A percentile compares a stretch with the other conserved stretches of the same genome.
Evolutionary conservation across 2,888 invertebrate species (phyloP).

Genomic region (Dolichopus griseipennis): DNA sequence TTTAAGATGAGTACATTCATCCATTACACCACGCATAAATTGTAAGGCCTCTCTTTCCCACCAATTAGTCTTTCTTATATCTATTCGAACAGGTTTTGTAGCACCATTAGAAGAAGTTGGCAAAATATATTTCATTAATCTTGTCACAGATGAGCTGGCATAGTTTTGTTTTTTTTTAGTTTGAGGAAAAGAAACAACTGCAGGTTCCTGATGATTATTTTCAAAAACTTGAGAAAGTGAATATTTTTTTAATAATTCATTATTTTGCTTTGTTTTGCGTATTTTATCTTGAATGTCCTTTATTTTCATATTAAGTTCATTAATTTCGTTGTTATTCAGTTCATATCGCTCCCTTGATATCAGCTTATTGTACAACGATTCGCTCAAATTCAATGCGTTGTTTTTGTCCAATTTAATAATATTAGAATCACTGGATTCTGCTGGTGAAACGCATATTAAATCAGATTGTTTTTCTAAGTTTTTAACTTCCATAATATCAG

Average conservation of each 20-base stretch:
- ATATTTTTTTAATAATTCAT: slow-evolving; percentile 12
- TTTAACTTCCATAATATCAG: slow-evolving; percentile 34
- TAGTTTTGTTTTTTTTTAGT: not conserved
- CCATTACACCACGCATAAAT: slow-evolving; percentile 97
- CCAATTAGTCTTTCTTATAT: slow-evolving; percentile 56
- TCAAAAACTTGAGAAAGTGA: slow-evolving; percentile 11
- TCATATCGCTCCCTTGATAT: slow-evolving; percentile 44
- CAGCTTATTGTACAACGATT: slow-evolving; percentile 43
- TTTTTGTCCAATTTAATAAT: slow-evolving; percentile 26
- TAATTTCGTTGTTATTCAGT: slow-evolving; percentile 46
- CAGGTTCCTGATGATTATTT: not conserved
- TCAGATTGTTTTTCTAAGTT: not conserved
- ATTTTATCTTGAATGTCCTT: slow-evolving; percentile 18
- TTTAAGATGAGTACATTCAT: slow-evolving; percentile 93
- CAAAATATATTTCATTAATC: slow-evolving; percentile 38
- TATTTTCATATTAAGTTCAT: slow-evolving; percentile 35
- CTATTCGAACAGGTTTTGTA: slow-evolving; percentile 38
- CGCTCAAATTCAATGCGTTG: slow-evolving; percentile 44
- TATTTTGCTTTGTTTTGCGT: slow-evolving; percentile 12
- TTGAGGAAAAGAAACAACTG: not conserved
- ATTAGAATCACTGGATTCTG: slow-evolving; percentile 29
- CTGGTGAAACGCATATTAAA: slow-evolving; percentile 18
- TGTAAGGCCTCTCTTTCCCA: slow-evolving; percentile 72
- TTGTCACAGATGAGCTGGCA: slow-evolving; percentile 29
- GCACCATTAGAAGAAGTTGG: slow-evolving; percentile 26